Conservation (phyloP, 2,888 invertebrate genomes). For the Polydesmus complanatus region DNA sequence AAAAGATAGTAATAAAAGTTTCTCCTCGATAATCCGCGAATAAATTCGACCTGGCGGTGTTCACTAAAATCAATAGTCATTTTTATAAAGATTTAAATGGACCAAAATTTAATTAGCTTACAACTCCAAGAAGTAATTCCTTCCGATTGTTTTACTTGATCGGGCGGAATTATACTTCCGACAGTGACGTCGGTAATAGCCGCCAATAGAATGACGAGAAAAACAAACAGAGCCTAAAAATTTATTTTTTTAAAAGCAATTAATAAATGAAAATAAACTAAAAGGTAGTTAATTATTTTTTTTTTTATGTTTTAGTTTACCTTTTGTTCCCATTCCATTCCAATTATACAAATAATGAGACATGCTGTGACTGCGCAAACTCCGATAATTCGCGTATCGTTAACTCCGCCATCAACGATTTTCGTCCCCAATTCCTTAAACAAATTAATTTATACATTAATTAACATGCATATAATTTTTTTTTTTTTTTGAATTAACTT, state of each 20-base stretch:
- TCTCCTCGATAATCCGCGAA: background rate
- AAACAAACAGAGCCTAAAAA: background rate
- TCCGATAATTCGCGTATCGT: slow-evolving; percentile 65
- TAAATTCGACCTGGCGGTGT: background rate
- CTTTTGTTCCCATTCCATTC: slow-evolving; percentile 96
- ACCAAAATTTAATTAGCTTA: no score
- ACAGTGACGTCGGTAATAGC: background rate
- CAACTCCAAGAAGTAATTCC: slow-evolving; percentile 1
- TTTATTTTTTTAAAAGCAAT: background rate
- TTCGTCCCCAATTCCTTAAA: slow-evolving; percentile 36
- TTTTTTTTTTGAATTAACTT: background rate
- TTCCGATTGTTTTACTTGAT: background rate
- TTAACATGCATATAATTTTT: background rate
- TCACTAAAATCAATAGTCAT: background rate
- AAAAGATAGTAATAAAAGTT: background rate
- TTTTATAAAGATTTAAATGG: background rate
- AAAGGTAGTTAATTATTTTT: no score
- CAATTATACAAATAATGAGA: slow-evolving; percentile 76
- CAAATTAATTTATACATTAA: background rate
- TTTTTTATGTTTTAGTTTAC: no score
- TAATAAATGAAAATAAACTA: no score
- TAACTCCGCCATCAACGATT: slow-evolving; percentile 51
- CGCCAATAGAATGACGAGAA: background rate
- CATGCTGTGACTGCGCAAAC: slow-evolving; percentile 66
- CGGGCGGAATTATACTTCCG: background rate